Conservation (phyloP, 30 jellyfish, hydroid and myxozoan genomes). For the Haliclystus octoradiatus region DNA sequence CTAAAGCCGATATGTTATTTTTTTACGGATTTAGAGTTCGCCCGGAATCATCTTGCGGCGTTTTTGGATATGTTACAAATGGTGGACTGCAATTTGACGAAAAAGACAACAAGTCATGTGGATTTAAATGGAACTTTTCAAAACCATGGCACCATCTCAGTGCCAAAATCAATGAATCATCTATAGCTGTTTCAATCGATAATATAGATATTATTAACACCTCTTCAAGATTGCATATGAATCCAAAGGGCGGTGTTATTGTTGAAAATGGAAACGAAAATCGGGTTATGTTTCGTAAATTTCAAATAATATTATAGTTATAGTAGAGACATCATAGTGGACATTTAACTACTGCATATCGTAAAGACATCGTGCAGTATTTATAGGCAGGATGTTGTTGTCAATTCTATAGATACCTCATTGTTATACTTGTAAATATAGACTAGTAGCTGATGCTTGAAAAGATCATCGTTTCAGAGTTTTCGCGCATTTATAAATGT, state of each 20-base stretch:
- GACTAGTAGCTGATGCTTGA: too few species aligned
- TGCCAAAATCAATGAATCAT: slow-evolving; percentile 18
- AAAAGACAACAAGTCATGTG: slow-evolving; percentile 21
- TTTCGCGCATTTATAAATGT: too few species aligned
- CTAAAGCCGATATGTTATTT: too few species aligned
- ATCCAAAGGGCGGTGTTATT: slow-evolving; percentile 58
- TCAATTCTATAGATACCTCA: too few species aligned
- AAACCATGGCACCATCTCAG: slow-evolving; percentile 32
- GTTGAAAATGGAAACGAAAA: slow-evolving; percentile 60
- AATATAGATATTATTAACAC: slow-evolving; percentile 19
- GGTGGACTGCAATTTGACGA: slow-evolving; percentile 36
- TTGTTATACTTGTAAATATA: too few species aligned
- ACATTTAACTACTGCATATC: too few species aligned
- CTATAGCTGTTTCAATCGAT: slow-evolving; percentile 24
- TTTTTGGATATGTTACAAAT: slow-evolving; percentile 45
- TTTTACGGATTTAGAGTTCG: too few species aligned
- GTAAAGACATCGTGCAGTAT: too few species aligned
- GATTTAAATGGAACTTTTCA: slow-evolving; percentile 17
- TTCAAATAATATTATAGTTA: slow-evolving; percentile 1
- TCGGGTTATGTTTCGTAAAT: slow-evolving; percentile 56
- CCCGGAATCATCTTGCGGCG: slow-evolving; percentile 25
- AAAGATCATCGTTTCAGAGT: too few species aligned
- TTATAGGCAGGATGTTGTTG: too few species aligned
- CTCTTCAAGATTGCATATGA: slow-evolving; percentile 30
- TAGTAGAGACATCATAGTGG: not conserved